Evolutionary conservation across 2,113 vertebrate genomes (phyloP).

Genomic region (Trinectes maculatus): DNA sequence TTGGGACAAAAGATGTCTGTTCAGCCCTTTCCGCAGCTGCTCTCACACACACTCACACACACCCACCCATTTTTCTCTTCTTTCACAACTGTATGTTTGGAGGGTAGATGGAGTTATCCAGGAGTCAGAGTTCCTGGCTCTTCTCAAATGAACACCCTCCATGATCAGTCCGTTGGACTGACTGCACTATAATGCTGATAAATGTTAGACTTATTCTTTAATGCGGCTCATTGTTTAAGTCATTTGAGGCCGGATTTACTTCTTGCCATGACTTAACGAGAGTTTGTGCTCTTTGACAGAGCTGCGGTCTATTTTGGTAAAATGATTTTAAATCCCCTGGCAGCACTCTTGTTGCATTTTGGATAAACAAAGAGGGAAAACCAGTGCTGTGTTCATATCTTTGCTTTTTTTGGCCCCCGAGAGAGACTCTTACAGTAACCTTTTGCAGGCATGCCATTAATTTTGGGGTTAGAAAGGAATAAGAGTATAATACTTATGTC

Average conservation of each 20-base stretch:
- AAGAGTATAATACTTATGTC: conserved; percentile 53
- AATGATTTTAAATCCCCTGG: conserved; percentile 68
- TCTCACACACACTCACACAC: conserved; percentile 59
- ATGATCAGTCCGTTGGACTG: conserved; percentile 12
- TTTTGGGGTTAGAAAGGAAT: conserved; percentile 43
- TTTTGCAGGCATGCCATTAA: conserved; percentile 36
- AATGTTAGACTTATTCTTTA: conserved; percentile 20
- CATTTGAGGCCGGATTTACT: conserved; percentile 43
- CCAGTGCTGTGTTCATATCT: conserved; percentile 42
- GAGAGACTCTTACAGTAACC: conserved; percentile 46
- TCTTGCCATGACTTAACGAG: conserved; percentile 44
- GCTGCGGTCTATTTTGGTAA: conserved; percentile 66
- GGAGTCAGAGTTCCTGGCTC: conserved; percentile 51
- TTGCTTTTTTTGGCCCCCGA: conserved; percentile 49
- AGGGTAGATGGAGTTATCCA: conserved; percentile 61
- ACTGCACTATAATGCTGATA: conserved; percentile 16
- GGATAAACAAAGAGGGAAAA: conserved; percentile 55
- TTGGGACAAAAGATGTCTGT: conserved; percentile 79
- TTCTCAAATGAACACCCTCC: conserved; percentile 43
- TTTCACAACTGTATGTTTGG: conserved; percentile 65
- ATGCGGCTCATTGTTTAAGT: conserved; percentile 38
- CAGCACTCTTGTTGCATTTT: conserved; percentile 60
- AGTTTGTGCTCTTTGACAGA: conserved; percentile 46
- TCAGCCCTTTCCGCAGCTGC: conserved; percentile 80
- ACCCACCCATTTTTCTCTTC: conserved; percentile 68